Base-by-base conservation (phyloP, 2,797 vertebrate genomes). In the Sitta carolinensis region DNA sequence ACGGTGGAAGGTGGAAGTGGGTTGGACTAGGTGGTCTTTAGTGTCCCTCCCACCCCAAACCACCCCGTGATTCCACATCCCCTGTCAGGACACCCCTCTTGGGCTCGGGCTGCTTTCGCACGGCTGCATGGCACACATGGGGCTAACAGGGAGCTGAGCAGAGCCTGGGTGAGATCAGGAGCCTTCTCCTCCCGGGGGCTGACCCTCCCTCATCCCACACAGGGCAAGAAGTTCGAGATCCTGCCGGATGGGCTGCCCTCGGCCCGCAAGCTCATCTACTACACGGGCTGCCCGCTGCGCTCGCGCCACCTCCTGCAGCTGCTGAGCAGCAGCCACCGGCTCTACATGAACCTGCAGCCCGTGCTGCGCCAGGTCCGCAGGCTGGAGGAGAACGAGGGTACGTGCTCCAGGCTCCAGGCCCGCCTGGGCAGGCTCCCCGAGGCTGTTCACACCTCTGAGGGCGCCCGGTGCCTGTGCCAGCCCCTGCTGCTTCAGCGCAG, bases 201-300 rank as follows among this genome's bases (percentile, higher is more conserved):
- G 69, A 74, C 0, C 32, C 22, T 13, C 21, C 50, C 10, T 13
- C 34, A 16, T 69, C 32, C 67, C 77, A 29, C 34, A 5, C 92
- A 99, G 99, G 99, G 99, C 17, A 99, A 99, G 97, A 99, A 98
- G 97, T 99, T 99, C 97, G 99, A 99, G 96, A 99, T 99, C 97
- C 98, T 99, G 67, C 99, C 99, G 0, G 99, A 99, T 1, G 99
- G 99, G 30, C 96, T 99, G 85, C 99, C 99, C 47, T 99, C 99
- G 0, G 99, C 99, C 63, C 98, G 99, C 61, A 99, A 99, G 86
- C 98, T 99, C 93, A 99, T 99, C 74, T 99, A 99, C 97, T 99
- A 99, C 98, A 99, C 99, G 0, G 99, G 99, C 43, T 99, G 99
- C 92, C 99, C 99, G 7, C 36, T 98, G 84, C 98, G 99, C 78